A percentile compares a stretch with the other conserved stretches of the same genome.
Conservation (phyloP, 2,797 vertebrate species). For the Hypotaenidia okinawae region DNA sequence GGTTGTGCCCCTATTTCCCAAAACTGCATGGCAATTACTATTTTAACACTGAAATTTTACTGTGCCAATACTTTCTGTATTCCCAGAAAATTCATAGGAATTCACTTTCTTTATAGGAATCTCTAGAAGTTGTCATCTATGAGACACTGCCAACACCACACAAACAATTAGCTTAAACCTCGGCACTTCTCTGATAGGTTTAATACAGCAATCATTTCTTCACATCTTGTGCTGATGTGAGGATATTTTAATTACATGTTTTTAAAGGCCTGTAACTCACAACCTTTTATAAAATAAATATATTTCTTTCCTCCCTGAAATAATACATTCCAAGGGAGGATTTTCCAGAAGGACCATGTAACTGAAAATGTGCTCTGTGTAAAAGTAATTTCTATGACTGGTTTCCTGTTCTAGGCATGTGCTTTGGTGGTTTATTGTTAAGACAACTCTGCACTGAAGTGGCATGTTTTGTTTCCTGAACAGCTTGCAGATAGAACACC, state of each 20-base stretch:
- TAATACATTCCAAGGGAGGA: not conserved
- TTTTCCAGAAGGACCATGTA: not conserved
- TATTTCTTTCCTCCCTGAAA: not conserved
- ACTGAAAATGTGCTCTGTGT: not conserved
- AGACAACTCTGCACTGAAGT: not conserved
- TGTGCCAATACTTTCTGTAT: not conserved
- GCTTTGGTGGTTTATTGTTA: not conserved
- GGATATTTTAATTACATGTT: not conserved
- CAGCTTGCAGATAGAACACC: not conserved
- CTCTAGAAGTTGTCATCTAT: not conserved
- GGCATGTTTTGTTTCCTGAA: not conserved
- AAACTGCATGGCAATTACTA: not conserved
- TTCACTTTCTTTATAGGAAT: not conserved
- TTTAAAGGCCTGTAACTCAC: not conserved
- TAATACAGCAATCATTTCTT: not conserved
- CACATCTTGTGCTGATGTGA: not conserved
- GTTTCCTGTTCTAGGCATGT: not conserved
- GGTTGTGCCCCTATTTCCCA: not conserved
- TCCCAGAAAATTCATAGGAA: not conserved
- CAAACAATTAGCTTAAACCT: not conserved
- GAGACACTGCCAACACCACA: not conserved
- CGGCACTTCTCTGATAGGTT: not conserved
- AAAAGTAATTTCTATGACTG: not conserved
- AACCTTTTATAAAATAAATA: not conserved
- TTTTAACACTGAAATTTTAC: not conserved